Evolutionary conservation across 1,140 invertebrate species (phyloP).

Genomic region (Drosophila subobscura): DNA sequence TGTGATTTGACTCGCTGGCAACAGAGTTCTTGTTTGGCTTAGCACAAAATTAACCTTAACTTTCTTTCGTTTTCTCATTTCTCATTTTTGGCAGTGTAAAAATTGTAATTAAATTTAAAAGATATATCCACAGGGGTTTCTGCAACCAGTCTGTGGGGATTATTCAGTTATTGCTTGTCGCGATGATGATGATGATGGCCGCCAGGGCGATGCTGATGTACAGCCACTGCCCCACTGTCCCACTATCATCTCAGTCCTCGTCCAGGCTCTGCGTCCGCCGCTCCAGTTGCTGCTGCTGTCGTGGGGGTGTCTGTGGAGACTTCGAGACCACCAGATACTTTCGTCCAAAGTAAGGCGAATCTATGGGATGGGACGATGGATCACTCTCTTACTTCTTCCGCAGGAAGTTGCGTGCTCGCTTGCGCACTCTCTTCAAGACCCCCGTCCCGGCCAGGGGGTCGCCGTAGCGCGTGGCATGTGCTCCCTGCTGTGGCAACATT

Average conservation of each 20-base stretch:
- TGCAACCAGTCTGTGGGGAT: conserved; percentile 18
- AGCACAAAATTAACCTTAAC: conserved; percentile 64
- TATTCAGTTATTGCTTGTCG: conserved; percentile 65
- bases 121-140: conserved; percentile 1
- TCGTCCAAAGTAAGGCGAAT: conserved; percentile 80
- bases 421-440: conserved; percentile 79
- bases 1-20: conserved; percentile 41
- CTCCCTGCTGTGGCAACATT: conserved; percentile 11
- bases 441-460: too few relatives aligned
- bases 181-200: conserved; percentile 13
- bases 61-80: conserved; percentile 22
- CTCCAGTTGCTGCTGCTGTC: conserved; percentile 9
- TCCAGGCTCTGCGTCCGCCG: conserved; percentile 75
- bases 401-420: conserved; percentile 81
- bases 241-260: conserved; percentile 51
- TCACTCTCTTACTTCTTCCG: conserved; percentile 71
- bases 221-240: conserved; percentile 7
- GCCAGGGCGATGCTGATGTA: conserved; percentile 12
- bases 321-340: conserved; percentile 79
- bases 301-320: conserved; percentile 4
- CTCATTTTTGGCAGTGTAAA: conserved; percentile 77
- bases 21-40: conserved; percentile 57
- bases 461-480: too few relatives aligned
- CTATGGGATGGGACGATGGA: conserved; percentile 41
- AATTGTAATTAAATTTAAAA: conserved; percentile 65